Conservation (phyloP, 2,797 vertebrate species). For the Sternotherus odoratus region DNA sequence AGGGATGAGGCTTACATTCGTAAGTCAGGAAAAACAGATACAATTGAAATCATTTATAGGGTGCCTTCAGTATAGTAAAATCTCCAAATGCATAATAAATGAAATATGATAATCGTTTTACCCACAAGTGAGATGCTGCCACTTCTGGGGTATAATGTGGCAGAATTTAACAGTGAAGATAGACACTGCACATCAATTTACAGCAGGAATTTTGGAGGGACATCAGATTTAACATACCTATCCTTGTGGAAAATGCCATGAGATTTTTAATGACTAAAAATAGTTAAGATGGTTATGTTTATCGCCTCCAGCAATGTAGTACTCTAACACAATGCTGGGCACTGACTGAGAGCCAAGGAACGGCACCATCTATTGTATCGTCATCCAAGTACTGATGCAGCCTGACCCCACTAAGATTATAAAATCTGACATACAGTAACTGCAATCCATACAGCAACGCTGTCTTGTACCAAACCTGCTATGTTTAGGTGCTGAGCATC, state of each 20-base stretch:
- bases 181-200: neutral
- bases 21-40: neutral
- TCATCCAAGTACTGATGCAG: neutral
- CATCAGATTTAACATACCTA: neutral
- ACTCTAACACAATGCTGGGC: neutral
- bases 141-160: neutral
- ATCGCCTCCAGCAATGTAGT: neutral
- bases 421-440: neutral
- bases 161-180: neutral
- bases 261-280: neutral
- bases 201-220: neutral
- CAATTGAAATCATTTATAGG: neutral
- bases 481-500: neutral
- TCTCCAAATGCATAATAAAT: neutral
- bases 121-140: neutral
- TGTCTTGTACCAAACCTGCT: neutral
- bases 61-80: neutral
- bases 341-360: neutral
- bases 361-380: neutral
- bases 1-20: neutral
- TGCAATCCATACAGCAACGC: neutral
- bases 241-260: neutral
- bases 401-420: neutral
- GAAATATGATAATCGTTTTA: neutral
- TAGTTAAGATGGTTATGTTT: neutral